These are phyloP conservation scores for Siderastrea radians DNA, from an alignment of 92 coral and sea anemone genomes.

Conservation along the genomic window DNA sequence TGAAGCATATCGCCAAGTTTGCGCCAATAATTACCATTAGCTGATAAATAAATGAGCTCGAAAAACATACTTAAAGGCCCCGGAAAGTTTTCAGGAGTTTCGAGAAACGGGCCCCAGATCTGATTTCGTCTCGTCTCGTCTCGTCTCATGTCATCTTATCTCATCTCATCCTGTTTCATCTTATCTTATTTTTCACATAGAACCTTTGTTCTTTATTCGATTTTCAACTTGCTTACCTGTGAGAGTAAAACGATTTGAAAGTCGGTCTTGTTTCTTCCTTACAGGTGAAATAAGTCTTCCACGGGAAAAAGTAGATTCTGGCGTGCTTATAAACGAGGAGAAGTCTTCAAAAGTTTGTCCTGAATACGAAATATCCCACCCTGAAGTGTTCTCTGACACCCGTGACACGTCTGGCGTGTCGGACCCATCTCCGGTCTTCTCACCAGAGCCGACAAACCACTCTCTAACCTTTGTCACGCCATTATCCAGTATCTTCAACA, in stretches of 20 bases:
- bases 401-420: not conserved
- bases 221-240: not conserved
- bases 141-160: too few relatives aligned
- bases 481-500: slow-evolving; percentile 19
- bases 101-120: too few relatives aligned
- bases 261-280: not conserved
- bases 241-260: not conserved
- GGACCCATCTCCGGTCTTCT: not conserved
- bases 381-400: slow-evolving; percentile 1
- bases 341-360: not conserved
- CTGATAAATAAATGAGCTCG: too few relatives aligned
- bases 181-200: too few relatives aligned
- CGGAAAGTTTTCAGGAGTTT: too few relatives aligned
- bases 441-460: slow-evolving; percentile 32
- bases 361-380: not conserved
- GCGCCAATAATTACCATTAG: too few relatives aligned
- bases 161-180: too few relatives aligned
- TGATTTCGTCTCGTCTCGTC: too few relatives aligned
- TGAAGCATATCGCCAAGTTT: too few relatives aligned
- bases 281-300: not conserved
- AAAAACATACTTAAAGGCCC: too few relatives aligned
- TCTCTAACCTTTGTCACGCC: slow-evolving; percentile 51
- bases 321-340: not conserved
- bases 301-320: not conserved
- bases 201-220: not conserved